Percentiles rank a stretch among this genome's conserved stretches.
Evolutionary conservation across 2,113 vertebrate species (phyloP).

Genomic region (Lontra canadensis): DNA sequence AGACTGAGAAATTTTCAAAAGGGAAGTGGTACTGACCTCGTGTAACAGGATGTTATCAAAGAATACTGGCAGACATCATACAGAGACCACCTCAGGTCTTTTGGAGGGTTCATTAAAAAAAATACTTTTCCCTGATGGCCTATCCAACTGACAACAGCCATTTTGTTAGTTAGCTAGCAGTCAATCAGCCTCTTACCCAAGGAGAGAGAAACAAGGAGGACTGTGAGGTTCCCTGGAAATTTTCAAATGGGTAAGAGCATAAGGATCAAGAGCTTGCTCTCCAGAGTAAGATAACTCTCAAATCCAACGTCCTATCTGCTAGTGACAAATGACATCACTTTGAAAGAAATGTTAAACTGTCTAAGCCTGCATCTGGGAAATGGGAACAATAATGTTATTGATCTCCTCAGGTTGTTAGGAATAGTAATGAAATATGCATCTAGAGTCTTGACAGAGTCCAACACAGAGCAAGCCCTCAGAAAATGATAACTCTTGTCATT

Average conservation of each 20-base stretch:
- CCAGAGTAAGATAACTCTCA: not conserved
- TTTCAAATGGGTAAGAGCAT: not conserved
- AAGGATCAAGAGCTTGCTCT: not conserved
- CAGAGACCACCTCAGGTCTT: not conserved
- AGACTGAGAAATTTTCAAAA: not conserved
- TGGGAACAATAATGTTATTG: not conserved
- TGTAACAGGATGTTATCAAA: not conserved
- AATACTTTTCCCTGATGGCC: not conserved
- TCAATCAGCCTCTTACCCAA: not conserved
- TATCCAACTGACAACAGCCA: not conserved
- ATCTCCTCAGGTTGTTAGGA: not conserved
- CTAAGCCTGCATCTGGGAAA: not conserved
- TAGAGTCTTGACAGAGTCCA: not conserved
- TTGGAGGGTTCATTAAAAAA: not conserved
- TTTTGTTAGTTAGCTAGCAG: not conserved
- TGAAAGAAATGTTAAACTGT: not conserved
- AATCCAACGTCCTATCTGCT: not conserved
- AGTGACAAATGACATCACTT: not conserved
- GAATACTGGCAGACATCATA: not conserved
- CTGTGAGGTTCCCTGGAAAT: not conserved
- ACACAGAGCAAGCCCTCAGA: not conserved
- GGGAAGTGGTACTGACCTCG: not conserved
- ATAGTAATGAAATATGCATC: not conserved
- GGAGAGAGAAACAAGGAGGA: not conserved
- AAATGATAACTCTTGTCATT: not conserved